Percentiles rank a stretch among this genome's conserved stretches.
phyloP scores from a whole-genome alignment of 2,797 vertebrate genomes.

The Molossus molossus region DNA sequence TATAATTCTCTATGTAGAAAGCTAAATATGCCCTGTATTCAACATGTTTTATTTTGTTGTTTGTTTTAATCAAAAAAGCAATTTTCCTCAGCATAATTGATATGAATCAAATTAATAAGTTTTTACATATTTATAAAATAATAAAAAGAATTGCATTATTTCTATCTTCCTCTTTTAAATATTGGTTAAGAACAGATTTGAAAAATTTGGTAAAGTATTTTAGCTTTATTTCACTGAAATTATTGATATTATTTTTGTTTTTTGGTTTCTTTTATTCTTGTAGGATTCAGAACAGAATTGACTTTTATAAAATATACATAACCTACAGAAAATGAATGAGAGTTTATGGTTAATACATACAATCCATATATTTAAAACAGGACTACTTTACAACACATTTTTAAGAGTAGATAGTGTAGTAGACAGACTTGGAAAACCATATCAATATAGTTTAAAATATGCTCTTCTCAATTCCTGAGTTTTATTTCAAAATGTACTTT shows the following conservation, averaged over 20 bases:
- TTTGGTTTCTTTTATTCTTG: background rate
- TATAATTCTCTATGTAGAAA: background rate
- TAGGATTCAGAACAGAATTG: background rate
- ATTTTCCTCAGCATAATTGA: background rate
- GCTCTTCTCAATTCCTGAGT: background rate
- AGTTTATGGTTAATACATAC: background rate
- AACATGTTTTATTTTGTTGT: background rate
- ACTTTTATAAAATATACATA: constrained; percentile 1
- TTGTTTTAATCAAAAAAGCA: background rate
- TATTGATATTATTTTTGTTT: background rate
- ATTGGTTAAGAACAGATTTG: background rate
- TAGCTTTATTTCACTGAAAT: background rate
- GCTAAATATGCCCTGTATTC: background rate
- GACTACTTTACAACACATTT: background rate
- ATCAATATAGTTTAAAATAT: background rate
- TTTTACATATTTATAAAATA: background rate
- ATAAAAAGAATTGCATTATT: background rate
- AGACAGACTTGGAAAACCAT: background rate
- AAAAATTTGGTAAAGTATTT: background rate
- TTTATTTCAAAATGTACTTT: background rate
- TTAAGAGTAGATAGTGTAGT: background rate
- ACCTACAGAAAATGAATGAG: background rate
- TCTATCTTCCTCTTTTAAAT: background rate
- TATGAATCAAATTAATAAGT: background rate
- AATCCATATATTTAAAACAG: background rate